Conservation (phyloP, 30 jellyfish, hydroid and myxozoan species). For the Rhopilema esculentum region DNA sequence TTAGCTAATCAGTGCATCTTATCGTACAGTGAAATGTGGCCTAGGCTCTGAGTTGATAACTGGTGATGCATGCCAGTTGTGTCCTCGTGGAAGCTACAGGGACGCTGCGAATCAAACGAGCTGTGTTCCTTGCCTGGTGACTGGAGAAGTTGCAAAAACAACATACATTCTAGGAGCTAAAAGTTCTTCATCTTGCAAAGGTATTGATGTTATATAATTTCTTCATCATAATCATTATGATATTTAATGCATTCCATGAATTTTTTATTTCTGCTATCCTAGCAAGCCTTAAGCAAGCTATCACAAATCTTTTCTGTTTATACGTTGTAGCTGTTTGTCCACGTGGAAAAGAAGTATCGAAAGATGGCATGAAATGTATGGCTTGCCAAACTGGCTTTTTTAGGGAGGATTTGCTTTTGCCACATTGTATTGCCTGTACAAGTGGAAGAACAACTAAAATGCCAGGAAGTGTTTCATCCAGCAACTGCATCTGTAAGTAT, state of each 20-base stretch:
- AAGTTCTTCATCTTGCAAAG: conserved; percentile 56
- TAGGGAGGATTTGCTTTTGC: conserved; percentile 10
- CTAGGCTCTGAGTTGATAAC: conserved; percentile 73
- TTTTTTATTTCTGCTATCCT: background rate
- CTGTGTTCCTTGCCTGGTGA: conserved; percentile 80
- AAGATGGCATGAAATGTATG: conserved; percentile 72
- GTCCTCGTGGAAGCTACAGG: conserved; percentile 84
- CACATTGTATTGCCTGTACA: conserved; percentile 78
- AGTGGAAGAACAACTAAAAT: conserved; percentile 61
- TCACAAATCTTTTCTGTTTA: background rate
- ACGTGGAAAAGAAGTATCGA: conserved; percentile 71
- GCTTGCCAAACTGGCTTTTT: conserved; percentile 81
- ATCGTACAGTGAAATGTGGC: conserved; percentile 71
- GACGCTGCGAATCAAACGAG: conserved; percentile 69
- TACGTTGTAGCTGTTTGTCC: conserved; percentile 69
- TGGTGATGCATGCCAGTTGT: conserved; percentile 69
- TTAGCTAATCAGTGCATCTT: background rate
- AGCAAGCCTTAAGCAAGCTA: background rate
- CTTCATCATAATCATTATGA: background rate
- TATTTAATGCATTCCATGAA: background rate
- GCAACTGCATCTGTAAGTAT: conserved; percentile 71
- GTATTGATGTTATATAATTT: too few species aligned
- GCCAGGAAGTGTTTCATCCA: conserved; percentile 50
- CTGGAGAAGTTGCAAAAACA: conserved; percentile 39
- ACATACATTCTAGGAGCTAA: conserved; percentile 77